These are phyloP conservation scores for Apantesis nais DNA, from an alignment of 2,888 invertebrate genomes.

Conservation along the genomic window DNA sequence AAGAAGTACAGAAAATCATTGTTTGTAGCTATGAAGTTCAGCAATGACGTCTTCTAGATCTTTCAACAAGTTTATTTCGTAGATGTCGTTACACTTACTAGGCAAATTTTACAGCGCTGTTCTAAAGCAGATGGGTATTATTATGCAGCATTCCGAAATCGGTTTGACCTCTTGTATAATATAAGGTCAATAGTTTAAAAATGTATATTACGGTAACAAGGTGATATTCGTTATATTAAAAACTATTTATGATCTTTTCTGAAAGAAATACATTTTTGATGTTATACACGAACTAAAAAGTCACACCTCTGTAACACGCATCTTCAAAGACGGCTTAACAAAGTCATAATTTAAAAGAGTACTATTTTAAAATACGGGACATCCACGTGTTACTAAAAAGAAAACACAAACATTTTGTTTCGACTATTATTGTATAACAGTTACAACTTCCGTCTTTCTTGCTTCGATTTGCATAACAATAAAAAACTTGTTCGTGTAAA, in stretches of 20 bases:
- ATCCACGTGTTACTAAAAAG: neutral
- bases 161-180: constrained; percentile 1
- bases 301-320: no score
- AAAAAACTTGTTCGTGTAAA: constrained; percentile 30
- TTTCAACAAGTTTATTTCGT: neutral
- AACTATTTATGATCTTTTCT: neutral
- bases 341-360: neutral
- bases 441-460: constrained; percentile 21
- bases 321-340: neutral
- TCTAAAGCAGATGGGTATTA: neutral
- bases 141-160: neutral
- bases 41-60: neutral
- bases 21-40: no score
- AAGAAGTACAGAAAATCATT: no score
- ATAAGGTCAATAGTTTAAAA: neutral
- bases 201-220: neutral
- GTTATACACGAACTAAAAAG: neutral
- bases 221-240: neutral
- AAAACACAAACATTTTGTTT: neutral
- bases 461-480: constrained; percentile 15
- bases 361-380: neutral
- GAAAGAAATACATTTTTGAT: neutral
- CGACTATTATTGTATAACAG: constrained; percentile 3
- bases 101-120: neutral
- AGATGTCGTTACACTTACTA: neutral